Evolutionary conservation across 2,888 invertebrate species (phyloP).

Genomic region (Melipona beecheii): DNA sequence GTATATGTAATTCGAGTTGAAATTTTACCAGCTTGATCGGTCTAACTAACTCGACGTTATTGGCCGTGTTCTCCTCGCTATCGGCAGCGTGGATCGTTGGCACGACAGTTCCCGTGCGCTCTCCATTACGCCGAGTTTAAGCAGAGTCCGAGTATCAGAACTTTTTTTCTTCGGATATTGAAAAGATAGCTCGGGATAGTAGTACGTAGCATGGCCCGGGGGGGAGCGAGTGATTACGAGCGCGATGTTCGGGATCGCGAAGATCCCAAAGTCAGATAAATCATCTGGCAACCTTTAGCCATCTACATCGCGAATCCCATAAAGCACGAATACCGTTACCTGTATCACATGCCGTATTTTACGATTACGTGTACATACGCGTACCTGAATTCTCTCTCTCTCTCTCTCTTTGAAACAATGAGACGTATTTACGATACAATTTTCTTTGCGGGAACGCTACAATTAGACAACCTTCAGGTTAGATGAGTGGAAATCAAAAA

Average conservation of each 20-base stretch:
- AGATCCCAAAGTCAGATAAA: constrained; percentile 56
- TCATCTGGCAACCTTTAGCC: constrained; percentile 58
- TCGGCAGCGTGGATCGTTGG: constrained; percentile 48
- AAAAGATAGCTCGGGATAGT: constrained; percentile 31
- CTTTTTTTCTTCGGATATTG: constrained; percentile 36
- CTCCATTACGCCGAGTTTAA: constrained; percentile 47
- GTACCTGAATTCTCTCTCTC: background rate
- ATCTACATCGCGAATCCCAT: constrained; percentile 42
- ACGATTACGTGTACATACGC: constrained; percentile 9
- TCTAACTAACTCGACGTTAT: constrained; percentile 53
- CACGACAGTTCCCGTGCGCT: constrained; percentile 48
- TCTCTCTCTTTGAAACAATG: background rate
- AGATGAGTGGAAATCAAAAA: too few species aligned
- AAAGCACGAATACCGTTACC: constrained; percentile 56
- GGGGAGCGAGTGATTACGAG: constrained; percentile 27
- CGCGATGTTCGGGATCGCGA: constrained; percentile 28
- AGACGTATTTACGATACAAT: background rate
- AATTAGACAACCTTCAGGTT: background rate
- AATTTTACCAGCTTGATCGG: constrained; percentile 34
- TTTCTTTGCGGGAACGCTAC: background rate
- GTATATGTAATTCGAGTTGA: constrained; percentile 18
- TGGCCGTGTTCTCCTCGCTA: constrained; percentile 51
- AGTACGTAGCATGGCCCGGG: constrained; percentile 38
- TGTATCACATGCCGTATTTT: constrained; percentile 4
- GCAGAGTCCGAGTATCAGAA: constrained; percentile 24